These are phyloP conservation scores for Palaemon carinicauda DNA, from an alignment of 1,140 invertebrate genomes.

Conservation along the genomic window DNA sequence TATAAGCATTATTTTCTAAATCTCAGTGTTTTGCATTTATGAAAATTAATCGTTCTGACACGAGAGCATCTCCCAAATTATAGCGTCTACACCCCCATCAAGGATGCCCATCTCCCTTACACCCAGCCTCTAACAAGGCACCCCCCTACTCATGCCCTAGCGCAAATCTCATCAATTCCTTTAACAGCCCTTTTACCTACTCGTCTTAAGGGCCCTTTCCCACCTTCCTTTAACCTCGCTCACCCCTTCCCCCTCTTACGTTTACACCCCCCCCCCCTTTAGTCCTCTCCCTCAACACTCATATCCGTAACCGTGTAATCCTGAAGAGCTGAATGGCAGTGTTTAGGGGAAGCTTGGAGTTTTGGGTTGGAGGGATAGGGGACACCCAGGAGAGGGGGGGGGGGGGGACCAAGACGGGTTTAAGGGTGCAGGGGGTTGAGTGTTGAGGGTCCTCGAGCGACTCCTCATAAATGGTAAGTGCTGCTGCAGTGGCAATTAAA, in stretches of 20 bases:
- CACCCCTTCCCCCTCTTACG: too few species aligned
- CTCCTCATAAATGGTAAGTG: slow-evolving; percentile 13
- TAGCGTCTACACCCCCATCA: too few species aligned
- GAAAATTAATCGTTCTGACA: too few species aligned
- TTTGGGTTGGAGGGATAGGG: too few species aligned
- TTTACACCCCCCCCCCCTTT: background rate
- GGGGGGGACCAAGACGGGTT: background rate
- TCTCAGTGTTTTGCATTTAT: too few species aligned
- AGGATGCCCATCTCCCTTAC: background rate
- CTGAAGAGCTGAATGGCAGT: too few species aligned
- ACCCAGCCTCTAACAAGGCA: background rate
- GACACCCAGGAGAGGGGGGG: background rate
- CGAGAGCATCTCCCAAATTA: too few species aligned
- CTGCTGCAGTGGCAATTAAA: slow-evolving; percentile 29
- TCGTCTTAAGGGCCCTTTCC: background rate
- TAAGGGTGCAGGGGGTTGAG: background rate
- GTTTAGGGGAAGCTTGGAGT: too few species aligned
- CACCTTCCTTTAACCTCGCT: background rate
- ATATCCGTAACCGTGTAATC: background rate
- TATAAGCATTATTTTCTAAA: too few species aligned
- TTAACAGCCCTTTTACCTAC: too few species aligned
- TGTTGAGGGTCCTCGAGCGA: background rate
- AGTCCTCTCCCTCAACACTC: background rate
- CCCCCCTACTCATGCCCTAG: too few species aligned
- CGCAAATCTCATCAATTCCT: background rate